A percentile compares a stretch with the other conserved stretches of the same genome.
Conservation (phyloP, 2,797 vertebrate genomes). For the Pangasius krempfi region DNA sequence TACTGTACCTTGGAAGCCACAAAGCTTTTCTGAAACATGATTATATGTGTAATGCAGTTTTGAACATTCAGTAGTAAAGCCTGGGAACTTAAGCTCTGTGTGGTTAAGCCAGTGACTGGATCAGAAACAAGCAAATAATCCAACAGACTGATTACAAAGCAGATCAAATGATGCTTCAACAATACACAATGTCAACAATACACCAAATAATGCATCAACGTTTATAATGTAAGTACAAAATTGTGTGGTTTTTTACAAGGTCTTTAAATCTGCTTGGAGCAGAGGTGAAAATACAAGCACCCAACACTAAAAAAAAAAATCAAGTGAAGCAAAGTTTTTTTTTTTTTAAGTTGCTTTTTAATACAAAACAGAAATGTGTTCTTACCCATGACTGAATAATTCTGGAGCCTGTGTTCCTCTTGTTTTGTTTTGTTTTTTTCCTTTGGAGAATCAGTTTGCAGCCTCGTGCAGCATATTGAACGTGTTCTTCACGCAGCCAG, state of each 20-base stretch:
- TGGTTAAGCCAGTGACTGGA: not conserved
- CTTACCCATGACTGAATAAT: constrained; percentile 41
- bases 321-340: constrained; percentile 10
- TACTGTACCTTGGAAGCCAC: not conserved
- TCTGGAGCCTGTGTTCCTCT: constrained; percentile 32
- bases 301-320: not conserved
- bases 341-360: not conserved
- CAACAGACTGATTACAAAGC: not conserved
- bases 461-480: constrained; percentile 42
- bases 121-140: not conserved
- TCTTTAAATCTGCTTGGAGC: not conserved
- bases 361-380: not conserved
- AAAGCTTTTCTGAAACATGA: not conserved
- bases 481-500: constrained; percentile 12
- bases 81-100: not conserved
- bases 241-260: not conserved
- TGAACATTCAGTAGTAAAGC: not conserved
- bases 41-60: not conserved
- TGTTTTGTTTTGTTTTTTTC: constrained; percentile 14
- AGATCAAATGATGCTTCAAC: not conserved
- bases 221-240: not conserved
- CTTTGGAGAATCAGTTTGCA: constrained; percentile 32
- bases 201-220: not conserved
- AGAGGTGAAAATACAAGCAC: not conserved
- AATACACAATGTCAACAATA: no score